A percentile compares a stretch with the other conserved stretches of the same genome.
phyloP scores from a whole-genome alignment of 2,888 invertebrate genomes.

The Lasioglossum zephyrum region DNA sequence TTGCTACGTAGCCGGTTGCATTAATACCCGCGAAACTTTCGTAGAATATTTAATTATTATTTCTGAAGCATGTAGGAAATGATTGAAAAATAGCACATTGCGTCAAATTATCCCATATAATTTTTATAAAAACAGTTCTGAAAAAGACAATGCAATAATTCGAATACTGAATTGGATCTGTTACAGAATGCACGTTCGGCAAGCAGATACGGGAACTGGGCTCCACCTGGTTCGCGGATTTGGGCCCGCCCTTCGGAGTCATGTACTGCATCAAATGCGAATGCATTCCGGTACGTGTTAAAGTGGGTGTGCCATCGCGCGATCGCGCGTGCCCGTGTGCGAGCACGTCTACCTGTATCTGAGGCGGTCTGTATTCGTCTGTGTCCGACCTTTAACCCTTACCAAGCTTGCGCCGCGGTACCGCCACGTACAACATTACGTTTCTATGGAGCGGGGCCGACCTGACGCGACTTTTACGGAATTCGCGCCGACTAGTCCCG shows the following conservation, averaged over 20 bases:
- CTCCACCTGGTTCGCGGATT: constrained; percentile 96
- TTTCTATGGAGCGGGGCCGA: constrained; percentile 59
- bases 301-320: constrained; percentile 62
- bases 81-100: neutral
- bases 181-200: constrained; percentile 97
- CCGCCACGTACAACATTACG: constrained; percentile 56
- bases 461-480: constrained; percentile 61
- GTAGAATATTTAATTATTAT: no score
- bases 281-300: constrained; percentile 94
- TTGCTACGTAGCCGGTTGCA: no score
- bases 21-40: no score
- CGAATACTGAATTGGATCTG: constrained; percentile 76
- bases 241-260: constrained; percentile 96
- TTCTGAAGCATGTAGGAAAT: neutral
- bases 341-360: neutral
- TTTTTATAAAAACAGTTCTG: neutral
- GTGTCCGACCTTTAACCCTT: constrained; percentile 60
- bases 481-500: constrained; percentile 41
- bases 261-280: constrained; percentile 98
- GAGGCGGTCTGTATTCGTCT: constrained; percentile 19
- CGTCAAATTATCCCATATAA: neutral
- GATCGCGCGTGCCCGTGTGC: constrained; percentile 28
- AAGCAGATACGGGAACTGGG: constrained; percentile 94
- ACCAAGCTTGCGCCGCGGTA: constrained; percentile 24
- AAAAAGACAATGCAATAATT: neutral